phyloP scores from a whole-genome alignment of 2,888 invertebrate genomes.

The Xestia rhomboidea region DNA sequence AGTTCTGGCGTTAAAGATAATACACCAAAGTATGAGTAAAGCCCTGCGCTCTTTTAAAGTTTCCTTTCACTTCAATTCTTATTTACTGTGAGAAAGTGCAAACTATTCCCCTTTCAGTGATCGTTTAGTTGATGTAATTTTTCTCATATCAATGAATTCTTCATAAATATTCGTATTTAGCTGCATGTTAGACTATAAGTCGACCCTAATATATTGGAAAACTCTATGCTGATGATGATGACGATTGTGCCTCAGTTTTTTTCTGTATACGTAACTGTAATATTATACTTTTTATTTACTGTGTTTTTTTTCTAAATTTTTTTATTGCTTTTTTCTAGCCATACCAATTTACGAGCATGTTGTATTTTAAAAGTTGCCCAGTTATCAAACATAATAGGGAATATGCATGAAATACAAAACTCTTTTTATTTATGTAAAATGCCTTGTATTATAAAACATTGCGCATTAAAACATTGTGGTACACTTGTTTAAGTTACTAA shows the following conservation, averaged over 20 bases:
- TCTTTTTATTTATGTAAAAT: too few relatives aligned
- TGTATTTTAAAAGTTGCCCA: too few relatives aligned
- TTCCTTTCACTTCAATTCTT: slow-evolving; percentile 15
- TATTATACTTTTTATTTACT: too few relatives aligned
- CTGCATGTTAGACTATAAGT: background rate
- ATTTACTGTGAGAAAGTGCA: slow-evolving; percentile 11
- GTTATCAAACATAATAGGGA: background rate
- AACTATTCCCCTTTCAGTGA: background rate
- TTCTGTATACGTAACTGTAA: background rate
- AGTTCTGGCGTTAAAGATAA: slow-evolving; percentile 2
- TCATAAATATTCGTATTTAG: background rate
- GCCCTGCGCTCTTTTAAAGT: slow-evolving; percentile 13
- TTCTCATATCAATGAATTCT: background rate
- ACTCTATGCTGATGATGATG: background rate
- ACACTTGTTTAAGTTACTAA: too few relatives aligned
- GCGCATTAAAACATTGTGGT: too few relatives aligned
- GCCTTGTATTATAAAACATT: too few relatives aligned
- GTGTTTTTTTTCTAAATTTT: too few relatives aligned
- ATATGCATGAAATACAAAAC: too few relatives aligned
- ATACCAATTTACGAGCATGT: too few relatives aligned
- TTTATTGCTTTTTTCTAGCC: too few relatives aligned
- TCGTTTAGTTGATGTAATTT: background rate
- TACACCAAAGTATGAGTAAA: slow-evolving; percentile 16
- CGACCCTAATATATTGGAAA: background rate
- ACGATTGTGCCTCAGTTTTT: background rate